These are phyloP conservation scores for Beris morrisii DNA, from an alignment of 2,888 invertebrate genomes.

Conservation along the genomic window DNA sequence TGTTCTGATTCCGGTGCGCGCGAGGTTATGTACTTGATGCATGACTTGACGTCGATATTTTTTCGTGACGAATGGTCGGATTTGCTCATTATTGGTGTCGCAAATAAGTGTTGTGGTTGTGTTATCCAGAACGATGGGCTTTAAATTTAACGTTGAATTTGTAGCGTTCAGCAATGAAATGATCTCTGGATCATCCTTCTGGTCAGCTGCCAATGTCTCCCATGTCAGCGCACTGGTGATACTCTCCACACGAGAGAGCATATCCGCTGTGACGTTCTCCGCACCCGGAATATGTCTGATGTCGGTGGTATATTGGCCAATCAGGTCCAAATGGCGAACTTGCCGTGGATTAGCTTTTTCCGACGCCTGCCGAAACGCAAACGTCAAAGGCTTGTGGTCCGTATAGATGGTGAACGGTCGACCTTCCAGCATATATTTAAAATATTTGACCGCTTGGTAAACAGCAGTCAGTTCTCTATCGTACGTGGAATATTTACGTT, in stretches of 20 bases:
- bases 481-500: no score
- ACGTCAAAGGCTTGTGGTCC: constrained; percentile 44
- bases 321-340: constrained; percentile 46
- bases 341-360: constrained; percentile 47
- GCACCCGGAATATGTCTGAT: constrained; percentile 22
- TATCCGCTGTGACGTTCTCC: constrained; percentile 28
- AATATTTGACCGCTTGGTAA: no score
- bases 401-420: constrained; percentile 38
- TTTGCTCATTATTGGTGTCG: not conserved
- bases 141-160: no score
- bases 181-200: no score
- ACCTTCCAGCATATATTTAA: no score
- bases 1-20: constrained; percentile 10
- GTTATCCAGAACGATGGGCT: not conserved
- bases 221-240: not conserved
- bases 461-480: no score
- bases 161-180: no score
- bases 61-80: constrained; percentile 36
- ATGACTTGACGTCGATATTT: not conserved
- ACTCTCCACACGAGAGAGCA: constrained; percentile 4
- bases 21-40: not conserved
- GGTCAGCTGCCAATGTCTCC: no score
- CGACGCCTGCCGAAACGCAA: constrained; percentile 43
- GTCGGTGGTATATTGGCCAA: constrained; percentile 13
- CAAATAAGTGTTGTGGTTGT: not conserved